Percentiles rank a stretch among this genome's conserved stretches.
These are phyloP conservation scores for Drosophila willistoni DNA, from an alignment of 1,140 invertebrate genomes.

Conservation along the genomic window DNA sequence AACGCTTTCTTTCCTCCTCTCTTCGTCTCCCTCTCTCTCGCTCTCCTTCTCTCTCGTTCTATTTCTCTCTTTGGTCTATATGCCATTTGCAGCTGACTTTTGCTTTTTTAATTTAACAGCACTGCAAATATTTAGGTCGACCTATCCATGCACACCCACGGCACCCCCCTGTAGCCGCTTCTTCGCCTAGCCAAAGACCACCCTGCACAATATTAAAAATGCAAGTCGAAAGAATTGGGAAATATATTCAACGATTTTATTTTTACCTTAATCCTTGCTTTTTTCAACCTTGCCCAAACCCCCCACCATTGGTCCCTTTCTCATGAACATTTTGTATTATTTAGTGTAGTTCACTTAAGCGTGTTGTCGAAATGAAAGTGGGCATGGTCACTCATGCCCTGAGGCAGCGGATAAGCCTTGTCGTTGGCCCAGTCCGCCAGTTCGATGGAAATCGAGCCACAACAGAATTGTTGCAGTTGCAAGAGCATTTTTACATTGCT, in stretches of 20 bases:
- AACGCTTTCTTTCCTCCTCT: conserved; percentile 9
- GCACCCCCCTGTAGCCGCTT: background rate
- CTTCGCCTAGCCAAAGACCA: background rate
- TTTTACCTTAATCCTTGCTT: conserved; percentile 37
- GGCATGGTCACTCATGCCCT: conserved; percentile 39
- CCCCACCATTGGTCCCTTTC: conserved; percentile 6
- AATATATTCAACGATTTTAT: conserved; percentile 40
- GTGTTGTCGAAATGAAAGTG: conserved; percentile 61
- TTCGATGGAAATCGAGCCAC: conserved; percentile 67
- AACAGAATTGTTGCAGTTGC: conserved; percentile 57
- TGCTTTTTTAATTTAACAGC: conserved; percentile 67
- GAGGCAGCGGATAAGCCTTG: conserved; percentile 62
- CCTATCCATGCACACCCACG: conserved; percentile 1
- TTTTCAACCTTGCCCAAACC: background rate
- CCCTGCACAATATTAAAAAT: conserved; percentile 63
- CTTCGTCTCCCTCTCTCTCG: conserved; percentile 8
- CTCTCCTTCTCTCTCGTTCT: conserved; percentile 17
- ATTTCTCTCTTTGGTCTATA: background rate
- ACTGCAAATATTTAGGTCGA: conserved; percentile 75
- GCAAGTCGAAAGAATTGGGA: conserved; percentile 48
- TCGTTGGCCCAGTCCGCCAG: conserved; percentile 29
- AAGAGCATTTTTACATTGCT: conserved; percentile 43
- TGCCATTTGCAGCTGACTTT: conserved; percentile 29
- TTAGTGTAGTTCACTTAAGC: conserved; percentile 67
- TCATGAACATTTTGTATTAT: conserved; percentile 62